phyloP scores from a whole-genome alignment of 2,113 vertebrate genomes.

The Forbesichthys papilliferus region DNA sequence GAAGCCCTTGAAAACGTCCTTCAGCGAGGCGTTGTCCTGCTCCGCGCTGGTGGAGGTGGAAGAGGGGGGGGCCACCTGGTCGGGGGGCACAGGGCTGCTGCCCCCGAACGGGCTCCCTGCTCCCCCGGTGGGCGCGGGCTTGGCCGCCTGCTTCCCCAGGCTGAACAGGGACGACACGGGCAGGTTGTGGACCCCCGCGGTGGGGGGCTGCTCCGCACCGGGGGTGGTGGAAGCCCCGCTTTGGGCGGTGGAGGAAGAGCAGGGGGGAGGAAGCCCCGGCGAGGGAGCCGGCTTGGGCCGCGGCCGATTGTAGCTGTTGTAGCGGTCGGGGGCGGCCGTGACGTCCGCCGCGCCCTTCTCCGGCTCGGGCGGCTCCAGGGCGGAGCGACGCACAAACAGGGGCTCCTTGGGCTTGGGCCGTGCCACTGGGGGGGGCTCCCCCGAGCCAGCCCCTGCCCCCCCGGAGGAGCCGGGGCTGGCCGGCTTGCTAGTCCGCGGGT shows the following conservation, averaged over 20 bases:
- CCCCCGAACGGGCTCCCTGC: conserved; percentile 85
- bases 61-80: conserved; percentile 36
- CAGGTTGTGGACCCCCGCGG: conserved; percentile 82
- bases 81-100: conserved; percentile 82
- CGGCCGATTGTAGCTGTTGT: conserved; percentile 93
- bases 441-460: conserved; percentile 62
- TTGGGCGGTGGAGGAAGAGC: conserved; percentile 28
- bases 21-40: conserved; percentile 88
- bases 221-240: conserved; percentile 38
- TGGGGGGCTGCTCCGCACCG: conserved; percentile 29
- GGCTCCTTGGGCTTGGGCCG: conserved; percentile 86
- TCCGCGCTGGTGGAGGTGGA: conserved; percentile 54
- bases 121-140: conserved; percentile 69
- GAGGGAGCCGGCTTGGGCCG: conserved; percentile 79
- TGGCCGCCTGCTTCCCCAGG: conserved; percentile 81
- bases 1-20: conserved; percentile 96
- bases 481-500: conserved; percentile 83
- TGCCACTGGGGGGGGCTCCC: conserved; percentile 12
- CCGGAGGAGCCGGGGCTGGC: conserved; percentile 58
- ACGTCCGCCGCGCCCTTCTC: conserved; percentile 69
- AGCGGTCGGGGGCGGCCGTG: conserved; percentile 77
- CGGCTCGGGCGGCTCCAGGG: conserved; percentile 83
- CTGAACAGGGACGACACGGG: conserved; percentile 86
- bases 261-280: conserved; percentile 32
- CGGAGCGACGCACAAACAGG: conserved; percentile 85